Conservation (phyloP, 2,888 invertebrate genomes). For the Eucriotettix oculatus region DNA sequence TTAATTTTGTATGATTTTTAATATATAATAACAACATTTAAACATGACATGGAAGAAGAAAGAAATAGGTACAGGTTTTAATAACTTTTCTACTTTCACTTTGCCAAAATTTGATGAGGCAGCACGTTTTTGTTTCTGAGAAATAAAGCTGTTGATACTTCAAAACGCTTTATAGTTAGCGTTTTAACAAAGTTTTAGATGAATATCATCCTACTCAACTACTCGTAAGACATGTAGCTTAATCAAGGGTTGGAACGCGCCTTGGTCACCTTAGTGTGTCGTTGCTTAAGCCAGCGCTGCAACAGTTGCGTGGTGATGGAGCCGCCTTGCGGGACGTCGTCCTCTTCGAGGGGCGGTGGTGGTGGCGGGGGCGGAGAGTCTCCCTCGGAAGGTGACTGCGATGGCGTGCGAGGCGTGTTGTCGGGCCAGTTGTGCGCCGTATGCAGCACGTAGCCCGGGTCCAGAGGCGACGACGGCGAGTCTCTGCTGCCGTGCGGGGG, state of each 20-base stretch:
- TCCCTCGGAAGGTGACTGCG: conserved; percentile 29
- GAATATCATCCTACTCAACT: too few species aligned
- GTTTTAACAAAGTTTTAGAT: too few species aligned
- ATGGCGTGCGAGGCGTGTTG: conserved; percentile 33
- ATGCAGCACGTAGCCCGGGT: conserved; percentile 51
- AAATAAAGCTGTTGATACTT: too few species aligned
- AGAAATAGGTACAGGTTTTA: too few species aligned
- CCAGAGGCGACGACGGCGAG: conserved; percentile 42
- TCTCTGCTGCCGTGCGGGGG: background rate
- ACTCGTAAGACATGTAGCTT: too few species aligned
- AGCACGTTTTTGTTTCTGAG: too few species aligned
- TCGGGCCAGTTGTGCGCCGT: conserved; percentile 47
- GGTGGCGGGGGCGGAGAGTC: conserved; percentile 1
- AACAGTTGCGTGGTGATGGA: conserved; percentile 11
- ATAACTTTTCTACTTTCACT: too few species aligned
- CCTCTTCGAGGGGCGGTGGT: conserved; percentile 1
- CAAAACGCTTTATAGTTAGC: too few species aligned
- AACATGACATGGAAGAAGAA: too few species aligned
- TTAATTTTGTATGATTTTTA: too few species aligned
- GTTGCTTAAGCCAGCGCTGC: conserved; percentile 11
- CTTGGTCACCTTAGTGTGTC: conserved; percentile 8
- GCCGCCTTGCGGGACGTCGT: conserved; percentile 5
- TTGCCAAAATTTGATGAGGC: too few species aligned
- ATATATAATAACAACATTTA: too few species aligned
- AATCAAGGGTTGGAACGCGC: conserved; percentile 8